Percentiles rank a stretch among this genome's conserved stretches.
Conservation (phyloP, 2,113 vertebrate genomes). For the Vimba vimba region DNA sequence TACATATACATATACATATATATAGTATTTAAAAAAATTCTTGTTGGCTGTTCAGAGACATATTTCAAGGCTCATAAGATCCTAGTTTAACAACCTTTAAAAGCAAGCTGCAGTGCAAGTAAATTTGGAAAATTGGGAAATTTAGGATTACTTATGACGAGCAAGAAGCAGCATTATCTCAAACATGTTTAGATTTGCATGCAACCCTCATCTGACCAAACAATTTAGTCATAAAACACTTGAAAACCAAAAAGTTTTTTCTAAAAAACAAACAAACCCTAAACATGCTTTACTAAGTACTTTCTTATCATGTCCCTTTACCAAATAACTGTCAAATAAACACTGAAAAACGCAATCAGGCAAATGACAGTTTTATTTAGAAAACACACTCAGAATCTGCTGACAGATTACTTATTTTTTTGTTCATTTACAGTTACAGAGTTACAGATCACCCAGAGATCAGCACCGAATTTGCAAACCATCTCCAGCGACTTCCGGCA, state of each 20-base stretch:
- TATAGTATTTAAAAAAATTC: too few species aligned
- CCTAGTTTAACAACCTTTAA: neutral
- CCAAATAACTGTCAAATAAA: neutral
- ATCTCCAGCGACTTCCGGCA: constrained; percentile 72
- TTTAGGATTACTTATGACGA: neutral
- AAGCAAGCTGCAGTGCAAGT: neutral
- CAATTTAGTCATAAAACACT: neutral
- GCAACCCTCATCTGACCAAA: neutral
- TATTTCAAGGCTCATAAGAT: neutral
- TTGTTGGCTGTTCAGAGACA: neutral
- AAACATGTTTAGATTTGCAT: neutral
- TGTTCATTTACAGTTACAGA: constrained; percentile 74
- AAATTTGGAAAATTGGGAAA: neutral
- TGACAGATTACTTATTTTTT: constrained; percentile 31
- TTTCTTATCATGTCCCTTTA: neutral
- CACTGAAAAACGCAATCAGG: neutral
- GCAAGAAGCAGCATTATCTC: neutral
- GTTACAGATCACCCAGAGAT: constrained; percentile 73
- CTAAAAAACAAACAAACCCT: neutral
- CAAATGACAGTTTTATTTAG: constrained; percentile 20
- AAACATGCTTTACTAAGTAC: neutral
- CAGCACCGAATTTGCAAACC: constrained; percentile 74
- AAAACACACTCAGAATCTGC: neutral
- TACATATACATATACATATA: too few species aligned
- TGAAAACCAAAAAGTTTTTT: neutral